Conservation (phyloP, 1,140 invertebrate genomes). For the Drosophila nikananu region DNA sequence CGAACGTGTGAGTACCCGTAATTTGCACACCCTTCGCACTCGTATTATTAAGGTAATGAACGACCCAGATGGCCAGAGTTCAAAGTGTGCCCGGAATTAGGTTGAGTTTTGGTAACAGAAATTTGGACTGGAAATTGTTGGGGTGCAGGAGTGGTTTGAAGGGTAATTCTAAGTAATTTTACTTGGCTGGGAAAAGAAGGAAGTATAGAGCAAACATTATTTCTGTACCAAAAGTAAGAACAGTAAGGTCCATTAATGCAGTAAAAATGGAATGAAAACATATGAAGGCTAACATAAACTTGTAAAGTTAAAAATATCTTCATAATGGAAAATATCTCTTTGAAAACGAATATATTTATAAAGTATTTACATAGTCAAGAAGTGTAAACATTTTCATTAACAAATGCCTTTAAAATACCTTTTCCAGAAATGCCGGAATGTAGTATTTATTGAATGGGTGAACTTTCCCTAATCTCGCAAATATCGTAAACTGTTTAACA, state of each 20-base stretch:
- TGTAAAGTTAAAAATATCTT: not conserved
- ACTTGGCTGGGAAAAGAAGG: too few relatives aligned
- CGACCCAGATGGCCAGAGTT: slow-evolving; percentile 14
- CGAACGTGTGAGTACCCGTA: slow-evolving; percentile 89
- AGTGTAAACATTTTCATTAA: too few relatives aligned
- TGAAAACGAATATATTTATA: too few relatives aligned
- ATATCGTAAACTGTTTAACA: slow-evolving; percentile 1
- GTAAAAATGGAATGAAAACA: not conserved
- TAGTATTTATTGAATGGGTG: not conserved
- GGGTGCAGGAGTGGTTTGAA: not conserved
- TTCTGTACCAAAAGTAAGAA: not conserved
- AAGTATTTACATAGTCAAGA: too few relatives aligned
- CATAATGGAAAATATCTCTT: too few relatives aligned
- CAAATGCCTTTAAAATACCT: not conserved
- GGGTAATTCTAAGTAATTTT: slow-evolving; percentile 14
- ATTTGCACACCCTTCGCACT: slow-evolving; percentile 75
- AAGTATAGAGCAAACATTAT: not conserved
- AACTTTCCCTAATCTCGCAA: not conserved
- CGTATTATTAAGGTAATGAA: slow-evolving; percentile 31
- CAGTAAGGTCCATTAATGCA: not conserved
- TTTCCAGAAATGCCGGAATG: not conserved
- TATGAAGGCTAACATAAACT: not conserved
- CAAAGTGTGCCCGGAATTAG: slow-evolving; percentile 1
- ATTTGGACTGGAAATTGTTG: not conserved
- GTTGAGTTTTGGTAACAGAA: slow-evolving; percentile 7